Evolutionary conservation across 2,888 invertebrate species (phyloP).

Genomic region (Hirtodrosophila alboralis): DNA sequence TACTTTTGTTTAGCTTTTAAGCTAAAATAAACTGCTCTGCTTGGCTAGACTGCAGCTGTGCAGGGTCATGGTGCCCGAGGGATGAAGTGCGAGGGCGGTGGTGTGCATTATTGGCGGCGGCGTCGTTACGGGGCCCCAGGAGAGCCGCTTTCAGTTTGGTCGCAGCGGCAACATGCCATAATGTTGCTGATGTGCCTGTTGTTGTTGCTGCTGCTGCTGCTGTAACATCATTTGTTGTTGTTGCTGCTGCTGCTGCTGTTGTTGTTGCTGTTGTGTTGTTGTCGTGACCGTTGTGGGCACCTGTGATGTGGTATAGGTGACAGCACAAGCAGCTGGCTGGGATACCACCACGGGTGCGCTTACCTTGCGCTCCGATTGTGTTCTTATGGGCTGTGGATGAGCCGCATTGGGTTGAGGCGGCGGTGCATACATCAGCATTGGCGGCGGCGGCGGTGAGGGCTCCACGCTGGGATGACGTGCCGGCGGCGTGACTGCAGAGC

Average conservation of each 20-base stretch:
- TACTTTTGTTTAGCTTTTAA: not conserved
- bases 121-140: slow-evolving; percentile 76
- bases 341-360: slow-evolving; percentile 82
- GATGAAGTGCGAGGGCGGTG: slow-evolving; percentile 62
- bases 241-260: slow-evolving; percentile 59
- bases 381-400: slow-evolving; percentile 78
- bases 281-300: slow-evolving; percentile 56
- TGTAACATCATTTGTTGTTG: slow-evolving; percentile 56
- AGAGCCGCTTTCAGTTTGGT: slow-evolving; percentile 81
- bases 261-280: slow-evolving; percentile 49
- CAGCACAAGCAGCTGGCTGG: slow-evolving; percentile 76
- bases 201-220: slow-evolving; percentile 61
- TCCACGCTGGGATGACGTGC: slow-evolving; percentile 83
- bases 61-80: slow-evolving; percentile 72
- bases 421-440: slow-evolving; percentile 81
- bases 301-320: slow-evolving; percentile 77
- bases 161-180: slow-evolving; percentile 82
- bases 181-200: slow-evolving; percentile 77
- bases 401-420: slow-evolving; percentile 76
- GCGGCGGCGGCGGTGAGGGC: slow-evolving; percentile 70
- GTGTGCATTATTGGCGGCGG: slow-evolving; percentile 65
- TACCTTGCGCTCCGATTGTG: slow-evolving; percentile 83
- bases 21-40: slow-evolving; percentile 70
- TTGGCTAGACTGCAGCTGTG: slow-evolving; percentile 74
- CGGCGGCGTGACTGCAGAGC: slow-evolving; percentile 84